These are phyloP conservation scores for Oreochromis tanganicae DNA, from an alignment of 2,113 vertebrate species.

Conservation along the genomic window DNA sequence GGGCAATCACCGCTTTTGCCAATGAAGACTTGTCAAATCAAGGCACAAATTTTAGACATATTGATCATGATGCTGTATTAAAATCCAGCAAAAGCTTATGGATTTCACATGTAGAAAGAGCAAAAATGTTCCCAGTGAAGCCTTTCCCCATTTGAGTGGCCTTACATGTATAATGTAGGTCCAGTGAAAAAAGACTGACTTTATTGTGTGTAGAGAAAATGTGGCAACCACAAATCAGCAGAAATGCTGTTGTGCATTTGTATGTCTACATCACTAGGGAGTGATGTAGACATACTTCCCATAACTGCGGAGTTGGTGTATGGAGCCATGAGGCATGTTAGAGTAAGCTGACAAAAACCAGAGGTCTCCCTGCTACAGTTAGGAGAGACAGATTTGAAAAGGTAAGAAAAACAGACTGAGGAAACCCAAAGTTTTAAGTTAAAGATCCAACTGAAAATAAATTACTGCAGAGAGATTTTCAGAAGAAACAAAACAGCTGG, in stretches of 20 bases:
- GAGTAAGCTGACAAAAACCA: background rate
- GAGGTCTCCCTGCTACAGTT: background rate
- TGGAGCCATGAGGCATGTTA: background rate
- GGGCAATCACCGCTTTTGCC: background rate
- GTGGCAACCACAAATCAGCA: background rate
- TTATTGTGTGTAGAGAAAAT: background rate
- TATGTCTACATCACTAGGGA: background rate
- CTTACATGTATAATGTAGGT: background rate
- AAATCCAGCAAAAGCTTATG: background rate
- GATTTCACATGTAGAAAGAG: background rate
- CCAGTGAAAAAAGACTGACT: background rate
- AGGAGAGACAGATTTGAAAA: background rate
- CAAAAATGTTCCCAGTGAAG: background rate
- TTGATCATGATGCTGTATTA: background rate
- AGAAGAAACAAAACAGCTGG: background rate
- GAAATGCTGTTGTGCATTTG: background rate
- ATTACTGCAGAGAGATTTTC: background rate
- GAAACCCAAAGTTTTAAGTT: background rate
- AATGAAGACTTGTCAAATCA: background rate
- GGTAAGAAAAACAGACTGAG: background rate
- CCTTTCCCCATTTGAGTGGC: background rate
- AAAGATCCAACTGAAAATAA: background rate
- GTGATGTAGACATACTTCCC: background rate
- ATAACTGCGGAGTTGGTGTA: background rate
- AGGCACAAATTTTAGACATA: background rate